Percentiles rank a stretch among this genome's conserved stretches.
These are phyloP conservation scores for Lepas anatifera DNA, from an alignment of 2,888 invertebrate species.

Conservation along the genomic window DNA sequence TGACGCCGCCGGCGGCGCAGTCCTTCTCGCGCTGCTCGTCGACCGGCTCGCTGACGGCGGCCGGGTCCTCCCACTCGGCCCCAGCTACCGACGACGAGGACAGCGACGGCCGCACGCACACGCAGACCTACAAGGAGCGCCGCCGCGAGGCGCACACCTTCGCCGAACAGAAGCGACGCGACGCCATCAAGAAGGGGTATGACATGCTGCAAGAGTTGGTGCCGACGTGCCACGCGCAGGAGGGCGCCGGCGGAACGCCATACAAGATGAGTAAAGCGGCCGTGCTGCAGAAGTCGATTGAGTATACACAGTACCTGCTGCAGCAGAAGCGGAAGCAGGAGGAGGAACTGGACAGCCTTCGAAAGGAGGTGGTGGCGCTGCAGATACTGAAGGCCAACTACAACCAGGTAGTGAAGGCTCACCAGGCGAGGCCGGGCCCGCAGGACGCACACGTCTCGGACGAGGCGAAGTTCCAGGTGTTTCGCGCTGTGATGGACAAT, in stretches of 20 bases:
- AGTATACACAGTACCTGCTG: constrained; percentile 80
- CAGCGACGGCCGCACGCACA: constrained; percentile 30
- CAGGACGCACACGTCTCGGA: constrained; percentile 81
- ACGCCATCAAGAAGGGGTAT: constrained; percentile 42
- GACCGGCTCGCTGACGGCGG: constrained; percentile 21
- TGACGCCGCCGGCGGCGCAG: constrained; percentile 10
- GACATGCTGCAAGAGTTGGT: constrained; percentile 39
- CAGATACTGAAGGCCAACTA: constrained; percentile 91
- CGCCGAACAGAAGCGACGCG: constrained; percentile 41
- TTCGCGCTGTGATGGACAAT: constrained; percentile 88
- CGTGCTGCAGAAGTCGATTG: constrained; percentile 84
- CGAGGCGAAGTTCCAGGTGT: constrained; percentile 95
- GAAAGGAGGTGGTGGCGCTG: constrained; percentile 84
- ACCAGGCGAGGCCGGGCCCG: constrained; percentile 70
- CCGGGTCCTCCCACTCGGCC: neutral
- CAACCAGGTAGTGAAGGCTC: constrained; percentile 90
- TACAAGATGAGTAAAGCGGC: constrained; percentile 95
- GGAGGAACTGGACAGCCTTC: constrained; percentile 76
- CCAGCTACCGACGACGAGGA: constrained; percentile 31
- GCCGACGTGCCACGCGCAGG: constrained; percentile 63
- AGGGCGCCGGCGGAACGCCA: constrained; percentile 25
- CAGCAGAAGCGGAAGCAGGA: constrained; percentile 88
- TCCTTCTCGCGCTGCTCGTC: constrained; percentile 25
- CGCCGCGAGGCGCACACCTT: constrained; percentile 41
- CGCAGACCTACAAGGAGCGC: constrained; percentile 46